Evolutionary conservation across 2,888 invertebrate genomes (phyloP), one percentile per base, ranked within the genome.

Genomic region (Metalampra italica): DNA sequence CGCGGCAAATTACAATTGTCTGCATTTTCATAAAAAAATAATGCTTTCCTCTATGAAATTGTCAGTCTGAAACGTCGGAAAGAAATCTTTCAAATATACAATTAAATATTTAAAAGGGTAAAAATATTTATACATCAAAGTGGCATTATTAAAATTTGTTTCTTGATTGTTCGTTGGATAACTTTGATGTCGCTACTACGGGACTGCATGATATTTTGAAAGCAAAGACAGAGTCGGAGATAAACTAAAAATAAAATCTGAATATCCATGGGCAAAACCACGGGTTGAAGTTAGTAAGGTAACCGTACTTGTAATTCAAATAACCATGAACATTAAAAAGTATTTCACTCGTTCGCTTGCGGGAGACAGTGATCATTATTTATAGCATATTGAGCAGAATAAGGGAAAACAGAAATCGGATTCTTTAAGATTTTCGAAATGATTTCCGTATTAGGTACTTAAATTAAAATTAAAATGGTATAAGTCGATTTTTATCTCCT

Each of bases 401-500:
- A 68, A 71, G 71, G 66, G 68, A 77, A 75, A 76, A 73, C 68
- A 75, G 71, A 71, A 75, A 76, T 74, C 66, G 57, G 66, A 61
- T 68, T 74, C 68, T 68, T 59, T 66, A 64, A 74, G 66, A 60
- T 66, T 22, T 68, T 74, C 57, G 55, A 66, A 66, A 71, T 67
- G 69, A 75, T 77, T 78, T 73, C 60, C 52, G 64, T 76, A 71
- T 77, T 80, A 78, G 8, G 11, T 34, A 5, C n/a, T 7, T 37
- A 39, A 78, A 79, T 82, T 80, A 74, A 77, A 52, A 78, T 75
- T 74, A 63, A 71, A 82, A 78, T 78, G 71, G 60, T 61, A 47
- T 84, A 82, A 82, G 78, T 72, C 68, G 77, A 72, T 74, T 83
- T 83, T 85, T 85, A 85, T 78, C 68, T 63, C 66, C 51, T 64